Base-by-base conservation (phyloP, 2,888 invertebrate genomes). In the Protonemura montana region DNA sequence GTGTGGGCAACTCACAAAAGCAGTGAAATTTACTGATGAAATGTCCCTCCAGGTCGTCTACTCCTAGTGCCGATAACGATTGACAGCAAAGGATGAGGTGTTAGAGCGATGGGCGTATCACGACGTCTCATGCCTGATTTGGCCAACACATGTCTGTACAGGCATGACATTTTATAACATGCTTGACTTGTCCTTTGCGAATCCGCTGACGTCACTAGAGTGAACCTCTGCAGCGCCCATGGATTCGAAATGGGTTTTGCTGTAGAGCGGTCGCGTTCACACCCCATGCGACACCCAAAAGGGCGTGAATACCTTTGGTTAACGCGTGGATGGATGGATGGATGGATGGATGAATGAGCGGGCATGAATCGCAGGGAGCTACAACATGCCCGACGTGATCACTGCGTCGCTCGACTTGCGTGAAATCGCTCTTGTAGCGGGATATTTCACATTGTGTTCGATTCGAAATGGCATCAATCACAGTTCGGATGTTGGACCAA, bases 201-300 rank as follows among this genome's bases (percentile, higher is more conserved):
- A 59, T 59, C 59, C 59, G 59, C 59, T 59, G 59, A 59, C 59
- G 59, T 59, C 59, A 59, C 59, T 10, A 59, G 16, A 16, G 13
- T 59, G 7, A 59, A 59, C 59, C 59, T 59, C 59, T 59, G 59
- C 59, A 35, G 59, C 59, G 59, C 59, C 59, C 59, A 59, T 59
- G 59, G 59, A 59, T 13, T 35, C 35, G 35, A 35, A 35, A 35
- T 35, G 35, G 35, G 35, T 35, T 35, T 35, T 35, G 35, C 35
- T 13, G 41, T 41, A 41, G 41, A 5, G 21, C 16, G 59, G 21
- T 59, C 6, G 21, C 59, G 59, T 59, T 3, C 16, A 59, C 59
- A 59, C 59, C 59, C 59, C 59, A 59, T 59, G 59, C 59, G 59
- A 59, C 59, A 59, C 59, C 59, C 59, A 59, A 59, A 59, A 59